Percentiles rank a stretch among this genome's conserved stretches.
Evolutionary conservation across 1,140 invertebrate species (phyloP).

Genomic region (Oedothorax gibbosus): DNA sequence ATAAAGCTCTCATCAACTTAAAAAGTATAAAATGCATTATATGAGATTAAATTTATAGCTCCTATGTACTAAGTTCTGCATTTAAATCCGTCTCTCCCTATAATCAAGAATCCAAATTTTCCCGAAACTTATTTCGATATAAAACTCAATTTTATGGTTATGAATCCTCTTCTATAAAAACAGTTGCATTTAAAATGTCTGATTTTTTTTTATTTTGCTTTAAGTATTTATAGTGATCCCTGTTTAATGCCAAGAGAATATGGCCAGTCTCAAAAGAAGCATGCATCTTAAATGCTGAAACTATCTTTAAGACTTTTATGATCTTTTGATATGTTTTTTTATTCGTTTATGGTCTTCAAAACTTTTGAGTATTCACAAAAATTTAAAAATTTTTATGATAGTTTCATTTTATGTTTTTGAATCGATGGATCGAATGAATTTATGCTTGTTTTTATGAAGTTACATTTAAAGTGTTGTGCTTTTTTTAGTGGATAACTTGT

Average conservation of each 20-base stretch:
- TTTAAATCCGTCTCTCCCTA: slow-evolving; percentile 21
- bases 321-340: slow-evolving; percentile 27
- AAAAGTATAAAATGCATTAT: too few species aligned
- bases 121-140: slow-evolving; percentile 2
- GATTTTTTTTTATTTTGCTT: not conserved
- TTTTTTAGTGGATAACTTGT: too few species aligned
- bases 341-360: slow-evolving; percentile 23
- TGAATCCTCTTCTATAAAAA: not conserved
- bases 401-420: too few species aligned
- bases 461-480: too few species aligned
- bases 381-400: too few species aligned
- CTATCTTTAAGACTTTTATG: slow-evolving; percentile 30
- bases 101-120: slow-evolving; percentile 32
- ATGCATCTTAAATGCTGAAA: slow-evolving; percentile 1
- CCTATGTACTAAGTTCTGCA: not conserved
- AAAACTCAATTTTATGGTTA: slow-evolving; percentile 3
- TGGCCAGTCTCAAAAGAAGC: not conserved
- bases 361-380: not conserved
- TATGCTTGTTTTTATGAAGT: too few species aligned
- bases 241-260: not conserved
- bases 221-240: slow-evolving; percentile 36
- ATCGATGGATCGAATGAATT: too few species aligned
- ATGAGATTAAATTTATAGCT: too few species aligned
- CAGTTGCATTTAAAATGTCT: not conserved
- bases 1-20: too few species aligned